Conservation (phyloP, 2,888 invertebrate species). For the Steinernema carpocapsae region DNA sequence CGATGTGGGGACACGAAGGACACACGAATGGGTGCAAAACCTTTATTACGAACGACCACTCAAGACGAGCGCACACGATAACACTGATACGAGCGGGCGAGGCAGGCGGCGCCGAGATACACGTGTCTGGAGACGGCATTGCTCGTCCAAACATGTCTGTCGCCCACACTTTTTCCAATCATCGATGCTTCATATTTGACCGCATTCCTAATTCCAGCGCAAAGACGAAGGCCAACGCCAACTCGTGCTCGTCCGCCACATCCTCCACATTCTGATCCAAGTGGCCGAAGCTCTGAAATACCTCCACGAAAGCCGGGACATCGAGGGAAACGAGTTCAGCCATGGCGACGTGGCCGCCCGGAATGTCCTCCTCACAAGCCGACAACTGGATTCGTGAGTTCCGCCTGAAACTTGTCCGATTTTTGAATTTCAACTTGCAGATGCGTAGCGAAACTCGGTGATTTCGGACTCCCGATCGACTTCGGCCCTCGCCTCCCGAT, state of each 20-base stretch:
- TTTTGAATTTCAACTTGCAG: slow-evolving; percentile 40
- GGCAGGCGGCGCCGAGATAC: too few species aligned
- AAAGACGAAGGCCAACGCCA: slow-evolving; percentile 56
- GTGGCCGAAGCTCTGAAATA: slow-evolving; percentile 62
- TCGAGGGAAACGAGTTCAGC: slow-evolving; percentile 63
- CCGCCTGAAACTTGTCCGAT: background rate
- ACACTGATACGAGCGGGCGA: too few species aligned
- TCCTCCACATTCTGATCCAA: slow-evolving; percentile 56
- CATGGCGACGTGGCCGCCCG: slow-evolving; percentile 65
- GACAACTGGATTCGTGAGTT: slow-evolving; percentile 53
- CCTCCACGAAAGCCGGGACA: slow-evolving; percentile 56
- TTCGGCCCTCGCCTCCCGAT: slow-evolving; percentile 61
- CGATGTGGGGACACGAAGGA: too few species aligned
- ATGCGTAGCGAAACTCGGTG: slow-evolving; percentile 64
- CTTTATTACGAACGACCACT: too few species aligned
- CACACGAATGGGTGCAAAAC: too few species aligned
- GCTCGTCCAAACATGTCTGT: too few species aligned
- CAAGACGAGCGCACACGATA: too few species aligned
- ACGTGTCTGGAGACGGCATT: too few species aligned
- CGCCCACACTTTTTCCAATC: too few species aligned
- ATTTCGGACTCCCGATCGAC: slow-evolving; percentile 62
- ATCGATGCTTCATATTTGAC: too few species aligned
- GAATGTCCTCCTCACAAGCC: slow-evolving; percentile 59
- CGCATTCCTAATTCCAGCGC: slow-evolving; percentile 50
- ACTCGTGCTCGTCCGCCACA: slow-evolving; percentile 57